Conservation (phyloP, 92 coral and sea anemone species). For the Paragorgia papillata region DNA sequence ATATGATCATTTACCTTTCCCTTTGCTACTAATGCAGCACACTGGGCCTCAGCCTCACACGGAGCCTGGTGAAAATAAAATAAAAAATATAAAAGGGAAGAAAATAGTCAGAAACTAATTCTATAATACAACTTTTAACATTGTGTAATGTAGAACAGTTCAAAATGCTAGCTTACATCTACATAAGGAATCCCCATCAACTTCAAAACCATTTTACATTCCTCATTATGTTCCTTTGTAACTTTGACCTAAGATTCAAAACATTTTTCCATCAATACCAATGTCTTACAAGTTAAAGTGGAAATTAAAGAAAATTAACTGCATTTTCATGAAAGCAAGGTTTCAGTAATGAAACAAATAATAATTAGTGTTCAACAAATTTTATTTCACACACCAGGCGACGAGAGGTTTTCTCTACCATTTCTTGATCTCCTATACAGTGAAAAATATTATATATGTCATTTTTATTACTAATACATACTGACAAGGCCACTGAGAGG, state of each 20-base stretch:
- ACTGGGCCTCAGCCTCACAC: slow-evolving; percentile 99
- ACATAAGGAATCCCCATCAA: slow-evolving; percentile 91
- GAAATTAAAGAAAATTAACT: no score
- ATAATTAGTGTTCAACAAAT: no score
- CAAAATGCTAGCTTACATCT: slow-evolving; percentile 61
- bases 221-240: slow-evolving; percentile 85
- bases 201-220: slow-evolving; percentile 75
- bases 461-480: no score
- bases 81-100: neutral
- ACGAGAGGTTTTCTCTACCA: slow-evolving; percentile 85
- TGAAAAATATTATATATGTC: neutral
- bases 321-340: no score
- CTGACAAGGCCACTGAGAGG: slow-evolving; percentile 9
- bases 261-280: neutral
- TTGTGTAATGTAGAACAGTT: no score
- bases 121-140: no score
- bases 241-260: slow-evolving; percentile 80
- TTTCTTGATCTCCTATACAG: slow-evolving; percentile 77
- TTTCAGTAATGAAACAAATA: no score
- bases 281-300: neutral
- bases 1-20: slow-evolving; percentile 80
- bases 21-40: slow-evolving; percentile 89
- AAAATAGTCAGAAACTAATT: no score
- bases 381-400: slow-evolving; percentile 68
- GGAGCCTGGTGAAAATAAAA: slow-evolving; percentile 70